Percentiles rank a stretch among this genome's conserved stretches.
These are phyloP conservation scores for Capromys pilorides DNA, from an alignment of 2,797 vertebrate species.

Conservation along the genomic window DNA sequence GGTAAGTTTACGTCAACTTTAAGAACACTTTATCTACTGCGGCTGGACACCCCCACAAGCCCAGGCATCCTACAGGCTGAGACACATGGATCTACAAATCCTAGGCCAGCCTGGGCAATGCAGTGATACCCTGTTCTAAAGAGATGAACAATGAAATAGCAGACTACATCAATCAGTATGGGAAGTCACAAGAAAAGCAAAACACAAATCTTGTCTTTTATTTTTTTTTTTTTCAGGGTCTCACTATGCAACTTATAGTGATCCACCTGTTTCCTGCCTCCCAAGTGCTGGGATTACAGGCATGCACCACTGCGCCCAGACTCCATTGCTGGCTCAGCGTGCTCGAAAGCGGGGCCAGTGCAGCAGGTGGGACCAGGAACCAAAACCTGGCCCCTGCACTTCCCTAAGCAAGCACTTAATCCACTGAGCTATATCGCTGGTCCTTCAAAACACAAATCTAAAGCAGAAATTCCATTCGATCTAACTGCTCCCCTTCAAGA, in stretches of 20 bases:
- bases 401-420: too few relatives aligned
- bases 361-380: too few relatives aligned
- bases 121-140: background rate
- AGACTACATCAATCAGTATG: background rate
- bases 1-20: background rate
- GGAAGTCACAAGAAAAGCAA: background rate
- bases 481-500: background rate
- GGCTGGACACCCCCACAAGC: accelerated
- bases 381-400: too few relatives aligned
- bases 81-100: background rate
- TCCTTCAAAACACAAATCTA: background rate
- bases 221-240: too few relatives aligned
- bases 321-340: too few relatives aligned
- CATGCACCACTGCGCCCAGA: too few relatives aligned
- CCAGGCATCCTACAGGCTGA: background rate
- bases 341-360: too few relatives aligned
- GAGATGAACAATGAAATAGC: background rate
- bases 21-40: background rate
- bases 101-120: background rate
- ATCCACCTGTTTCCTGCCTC: too few relatives aligned
- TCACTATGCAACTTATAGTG: too few relatives aligned
- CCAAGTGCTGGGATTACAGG: too few relatives aligned
- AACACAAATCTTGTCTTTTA: background rate
- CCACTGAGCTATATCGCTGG: too few relatives aligned
- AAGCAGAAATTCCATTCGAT: background rate